Evolutionary conservation across 2,888 invertebrate genomes (phyloP), one percentile per base, ranked within the genome.

Genomic region (Sceliomorpha sp.): DNA sequence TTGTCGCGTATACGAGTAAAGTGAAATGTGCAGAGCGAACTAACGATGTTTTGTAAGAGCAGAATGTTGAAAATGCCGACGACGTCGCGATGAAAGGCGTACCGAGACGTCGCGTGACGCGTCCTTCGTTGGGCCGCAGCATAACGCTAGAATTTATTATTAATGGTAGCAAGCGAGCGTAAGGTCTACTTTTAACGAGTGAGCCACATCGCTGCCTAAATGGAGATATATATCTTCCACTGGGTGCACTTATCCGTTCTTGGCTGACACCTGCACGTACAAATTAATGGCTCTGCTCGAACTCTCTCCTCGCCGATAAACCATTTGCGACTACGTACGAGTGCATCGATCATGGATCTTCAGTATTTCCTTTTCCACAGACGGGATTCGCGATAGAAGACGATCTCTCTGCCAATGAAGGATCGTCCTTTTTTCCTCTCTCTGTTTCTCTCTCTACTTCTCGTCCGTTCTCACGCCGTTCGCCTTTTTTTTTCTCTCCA

Each of bases 211-310:
- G 80, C 77, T 72, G 76, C 77, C 77, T 80, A 84, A 85, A 84
- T 85, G 81, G 83, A 83, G 83, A 83, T 83, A 85, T 85, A 84
- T 84, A 84, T 84, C 82, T 85, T 82, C 80, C 78, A 77, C 74
- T 80, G 79, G 83, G 80, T 78, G 84, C 84, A 83, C 84, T 85
- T 85, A 84, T 85, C 81, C 80, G 80, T 81, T 84, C 82, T 82
- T 83, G 82, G 84, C 84, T 82, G 84, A 85, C 84, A 83, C 84
- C 81, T 81, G 81, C 83, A 82, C 82, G 80, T 83, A 81, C 81
- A 81, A 84, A 84, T 85, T 85, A 85, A 85, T 84, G 84, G 84
- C 83, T 80, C 70, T 72, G 72, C 78, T 73, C 77, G 74, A 73
- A 78, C 77, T 76, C 76, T 74, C 75, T 76, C 75, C 64, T 53